Conservation (phyloP, 2,888 invertebrate species). For the Anoplius nigerrimus region DNA sequence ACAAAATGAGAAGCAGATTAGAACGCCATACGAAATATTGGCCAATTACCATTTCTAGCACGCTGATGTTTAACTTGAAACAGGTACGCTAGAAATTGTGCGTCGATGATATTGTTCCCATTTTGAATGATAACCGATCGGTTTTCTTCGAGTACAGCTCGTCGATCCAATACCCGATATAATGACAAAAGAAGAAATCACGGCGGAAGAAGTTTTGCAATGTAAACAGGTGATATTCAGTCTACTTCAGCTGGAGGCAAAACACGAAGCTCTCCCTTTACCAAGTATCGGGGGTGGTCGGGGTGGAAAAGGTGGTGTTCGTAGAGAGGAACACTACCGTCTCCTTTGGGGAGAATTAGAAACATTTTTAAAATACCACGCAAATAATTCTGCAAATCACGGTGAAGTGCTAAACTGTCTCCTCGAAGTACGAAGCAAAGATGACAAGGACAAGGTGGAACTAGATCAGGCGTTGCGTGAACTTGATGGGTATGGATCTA, state of each 20-base stretch:
- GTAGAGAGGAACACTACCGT: slow-evolving; percentile 92
- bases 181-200: slow-evolving; percentile 88
- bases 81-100: slow-evolving; percentile 76
- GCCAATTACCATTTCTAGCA: slow-evolving; percentile 92
- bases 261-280: slow-evolving; percentile 87
- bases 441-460: slow-evolving; percentile 79
- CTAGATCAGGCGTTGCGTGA: slow-evolving; percentile 79
- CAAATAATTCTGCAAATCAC: slow-evolving; percentile 82
- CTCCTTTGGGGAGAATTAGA: slow-evolving; percentile 94
- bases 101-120: slow-evolving; percentile 1
- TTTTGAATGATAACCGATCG: slow-evolving; percentile 5
- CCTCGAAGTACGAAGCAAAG: slow-evolving; percentile 81
- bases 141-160: slow-evolving; percentile 76
- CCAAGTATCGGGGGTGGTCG: slow-evolving; percentile 82
- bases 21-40: slow-evolving; percentile 90
- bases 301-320: slow-evolving; percentile 72
- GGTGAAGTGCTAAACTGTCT: slow-evolving; percentile 86
- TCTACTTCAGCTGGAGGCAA: slow-evolving; percentile 87
- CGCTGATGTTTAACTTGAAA: slow-evolving; percentile 90
- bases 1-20: slow-evolving; percentile 82
- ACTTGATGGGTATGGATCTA: slow-evolving; percentile 76
- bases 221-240: slow-evolving; percentile 91
- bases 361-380: slow-evolving; percentile 84
- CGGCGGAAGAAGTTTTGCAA: slow-evolving; percentile 90
- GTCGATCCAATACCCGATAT: slow-evolving; percentile 88